Base-by-base conservation (phyloP, 2,113 vertebrate species). In the Speoplatyrhinus poulsoni region DNA sequence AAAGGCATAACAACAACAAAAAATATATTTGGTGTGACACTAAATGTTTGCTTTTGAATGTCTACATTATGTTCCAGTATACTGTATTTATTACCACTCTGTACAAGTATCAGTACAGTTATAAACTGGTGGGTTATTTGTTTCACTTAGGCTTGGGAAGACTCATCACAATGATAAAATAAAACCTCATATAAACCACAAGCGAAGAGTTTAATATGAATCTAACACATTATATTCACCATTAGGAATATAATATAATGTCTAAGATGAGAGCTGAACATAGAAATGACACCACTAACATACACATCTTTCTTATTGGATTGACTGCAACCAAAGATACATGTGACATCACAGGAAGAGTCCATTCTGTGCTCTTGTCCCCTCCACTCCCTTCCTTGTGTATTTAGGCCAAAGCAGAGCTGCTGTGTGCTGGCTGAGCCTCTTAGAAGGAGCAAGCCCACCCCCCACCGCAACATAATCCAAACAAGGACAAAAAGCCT, bases 401-500 rank as follows among this genome's bases (percentile, higher is more conserved):
- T 78, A 78, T 82, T 77, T 74, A 86, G 86, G 85, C 81, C 82
- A 79, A 50, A 46, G 62, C 79, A 67, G 74, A 32, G 70, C 70
- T 71, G 66, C 64, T 60, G 75, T 67, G 56, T 70, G 72, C 72
- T 52, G 69, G 67, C 75, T 73, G 68, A 69, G 72, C 66, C 77
- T 72, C 82, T 75, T 53, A 60, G 65, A 81, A 75, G 75, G 73
- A 76, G 67, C 82, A 53, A 19, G 19, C 26, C 2, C 26, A 1
- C 19, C 19, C 19, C 19, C 19, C 19, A 26, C 49, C 13, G 79
- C 9, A 70, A 76, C 69, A 65, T 64, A 62, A 76, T 73, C 72
- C 67, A 50, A 79, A 82, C 82, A 86, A 83, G 85, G 85, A 87
- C 83, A 82, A 84, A 87, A 85, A 80, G 72, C 82, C 78, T 85